Percentiles rank a stretch among this genome's conserved stretches.
These are phyloP conservation scores for Parnassius smintheus DNA, from an alignment of 2,888 invertebrate species.

Conservation along the genomic window DNA sequence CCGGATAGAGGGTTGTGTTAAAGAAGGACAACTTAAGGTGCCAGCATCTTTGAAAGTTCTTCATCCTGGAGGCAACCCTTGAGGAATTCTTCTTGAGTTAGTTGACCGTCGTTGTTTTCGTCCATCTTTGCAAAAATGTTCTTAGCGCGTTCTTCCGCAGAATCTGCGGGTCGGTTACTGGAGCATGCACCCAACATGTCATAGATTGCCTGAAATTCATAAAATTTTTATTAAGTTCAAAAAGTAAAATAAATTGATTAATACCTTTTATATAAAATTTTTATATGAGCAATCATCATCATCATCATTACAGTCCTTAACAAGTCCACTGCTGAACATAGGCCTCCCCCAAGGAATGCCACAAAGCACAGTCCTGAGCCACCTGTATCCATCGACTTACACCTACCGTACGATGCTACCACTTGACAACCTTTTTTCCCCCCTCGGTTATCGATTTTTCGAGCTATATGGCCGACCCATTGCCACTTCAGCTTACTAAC, in stretches of 20 bases:
- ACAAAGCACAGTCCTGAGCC: too few relatives aligned
- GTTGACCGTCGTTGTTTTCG: constrained; percentile 98
- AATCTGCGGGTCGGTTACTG: constrained; percentile 96
- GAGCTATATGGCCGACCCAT: too few relatives aligned
- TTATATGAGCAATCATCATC: too few relatives aligned
- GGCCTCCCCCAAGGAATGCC: too few relatives aligned
- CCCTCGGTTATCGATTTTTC: too few relatives aligned
- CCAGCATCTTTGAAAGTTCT: constrained; percentile 96
- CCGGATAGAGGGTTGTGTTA: constrained; percentile 31
- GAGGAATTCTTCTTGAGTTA: constrained; percentile 98
- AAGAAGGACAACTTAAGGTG: constrained; percentile 84
- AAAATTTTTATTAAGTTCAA: not conserved
- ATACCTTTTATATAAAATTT: not conserved
- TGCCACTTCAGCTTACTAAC: too few relatives aligned
- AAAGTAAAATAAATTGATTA: not conserved
- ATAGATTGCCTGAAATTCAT: constrained; percentile 94
- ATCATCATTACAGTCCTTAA: too few relatives aligned
- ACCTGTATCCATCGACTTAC: too few relatives aligned
- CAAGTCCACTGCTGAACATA: too few relatives aligned
- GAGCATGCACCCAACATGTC: constrained; percentile 99
- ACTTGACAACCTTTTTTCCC: too few relatives aligned
- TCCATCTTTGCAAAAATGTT: constrained; percentile 99
- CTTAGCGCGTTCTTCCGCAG: constrained; percentile 98
- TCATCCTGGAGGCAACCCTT: constrained; percentile 98
- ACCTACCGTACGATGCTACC: too few relatives aligned